A percentile compares a stretch with the other conserved stretches of the same genome.
These are phyloP conservation scores for Ellobius talpinus DNA, from an alignment of 2,113 vertebrate species.

Conservation along the genomic window DNA sequence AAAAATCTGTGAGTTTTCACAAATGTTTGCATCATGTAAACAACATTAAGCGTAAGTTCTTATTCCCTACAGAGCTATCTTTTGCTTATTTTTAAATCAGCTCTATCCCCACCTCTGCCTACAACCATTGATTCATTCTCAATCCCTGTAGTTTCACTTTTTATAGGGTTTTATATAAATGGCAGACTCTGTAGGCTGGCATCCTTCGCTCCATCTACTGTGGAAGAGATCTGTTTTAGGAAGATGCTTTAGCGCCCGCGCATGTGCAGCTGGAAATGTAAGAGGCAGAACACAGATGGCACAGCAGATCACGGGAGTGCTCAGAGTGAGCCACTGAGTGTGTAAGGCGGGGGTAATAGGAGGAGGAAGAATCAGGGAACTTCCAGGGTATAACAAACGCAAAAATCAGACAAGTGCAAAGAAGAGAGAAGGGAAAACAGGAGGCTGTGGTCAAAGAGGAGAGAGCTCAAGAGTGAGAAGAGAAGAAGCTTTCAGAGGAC, in stretches of 20 bases:
- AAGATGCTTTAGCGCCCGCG: not conserved
- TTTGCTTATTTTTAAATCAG: not conserved
- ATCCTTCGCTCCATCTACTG: not conserved
- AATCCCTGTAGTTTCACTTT: not conserved
- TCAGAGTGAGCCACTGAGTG: not conserved
- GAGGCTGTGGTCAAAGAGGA: not conserved
- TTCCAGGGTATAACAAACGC: not conserved
- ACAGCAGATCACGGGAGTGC: not conserved
- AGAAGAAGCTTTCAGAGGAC: not conserved
- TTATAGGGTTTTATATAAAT: not conserved
- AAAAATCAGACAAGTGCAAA: not conserved
- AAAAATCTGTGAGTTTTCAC: not conserved
- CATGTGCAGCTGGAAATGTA: not conserved
- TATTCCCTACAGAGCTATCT: not conserved
- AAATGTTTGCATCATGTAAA: not conserved
- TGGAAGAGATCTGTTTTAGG: slow-evolving; percentile 27
- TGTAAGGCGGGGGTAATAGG: not conserved
- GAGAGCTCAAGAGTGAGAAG: not conserved
- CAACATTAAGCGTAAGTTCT: not conserved
- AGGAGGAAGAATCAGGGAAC: not conserved
- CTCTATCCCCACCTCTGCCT: not conserved
- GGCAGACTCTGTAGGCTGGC: not conserved
- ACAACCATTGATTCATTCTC: not conserved
- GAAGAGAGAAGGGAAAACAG: not conserved
- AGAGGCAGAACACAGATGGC: not conserved